These are phyloP conservation scores for Megaustenia siamemsis DNA, from an alignment of 2,888 invertebrate genomes.

Conservation along the genomic window DNA sequence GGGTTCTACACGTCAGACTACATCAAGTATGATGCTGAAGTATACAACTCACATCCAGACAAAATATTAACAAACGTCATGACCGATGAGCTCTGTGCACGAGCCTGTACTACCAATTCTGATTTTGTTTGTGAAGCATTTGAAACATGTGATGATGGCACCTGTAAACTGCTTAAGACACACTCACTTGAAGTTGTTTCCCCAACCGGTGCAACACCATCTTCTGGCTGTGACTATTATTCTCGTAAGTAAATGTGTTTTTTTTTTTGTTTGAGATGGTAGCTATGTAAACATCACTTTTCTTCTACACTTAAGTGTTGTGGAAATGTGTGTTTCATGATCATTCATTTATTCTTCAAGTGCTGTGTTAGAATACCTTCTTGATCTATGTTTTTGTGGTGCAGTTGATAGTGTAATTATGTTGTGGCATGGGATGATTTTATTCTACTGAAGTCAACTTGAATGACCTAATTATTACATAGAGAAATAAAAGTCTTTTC, in stretches of 20 bases:
- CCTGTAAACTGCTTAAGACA: constrained; percentile 36
- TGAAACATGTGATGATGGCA: constrained; percentile 24
- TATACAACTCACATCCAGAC: constrained; percentile 1
- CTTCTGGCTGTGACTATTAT: constrained; percentile 24
- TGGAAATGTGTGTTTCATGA: no score
- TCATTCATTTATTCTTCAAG: no score
- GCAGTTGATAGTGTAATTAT: no score
- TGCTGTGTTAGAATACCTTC: no score
- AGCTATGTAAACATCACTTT: no score
- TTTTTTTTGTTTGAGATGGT: no score
- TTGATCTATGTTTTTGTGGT: no score
- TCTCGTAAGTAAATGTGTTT: constrained; percentile 40
- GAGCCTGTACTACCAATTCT: constrained; percentile 27
- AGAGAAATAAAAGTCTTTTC: no score
- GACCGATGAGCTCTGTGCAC: constrained; percentile 44
- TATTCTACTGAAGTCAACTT: no score
- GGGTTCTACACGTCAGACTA: constrained; percentile 48
- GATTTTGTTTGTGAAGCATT: constrained; percentile 49
- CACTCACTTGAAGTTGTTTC: constrained; percentile 10
- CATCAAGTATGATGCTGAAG: constrained; percentile 35
- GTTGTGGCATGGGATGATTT: no score
- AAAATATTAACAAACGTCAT: constrained; percentile 17
- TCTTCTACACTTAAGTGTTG: no score
- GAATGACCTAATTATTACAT: no score
- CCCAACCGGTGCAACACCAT: not conserved